Base-by-base conservation (phyloP, 2,113 vertebrate genomes). In the Fukomys damarensis region DNA sequence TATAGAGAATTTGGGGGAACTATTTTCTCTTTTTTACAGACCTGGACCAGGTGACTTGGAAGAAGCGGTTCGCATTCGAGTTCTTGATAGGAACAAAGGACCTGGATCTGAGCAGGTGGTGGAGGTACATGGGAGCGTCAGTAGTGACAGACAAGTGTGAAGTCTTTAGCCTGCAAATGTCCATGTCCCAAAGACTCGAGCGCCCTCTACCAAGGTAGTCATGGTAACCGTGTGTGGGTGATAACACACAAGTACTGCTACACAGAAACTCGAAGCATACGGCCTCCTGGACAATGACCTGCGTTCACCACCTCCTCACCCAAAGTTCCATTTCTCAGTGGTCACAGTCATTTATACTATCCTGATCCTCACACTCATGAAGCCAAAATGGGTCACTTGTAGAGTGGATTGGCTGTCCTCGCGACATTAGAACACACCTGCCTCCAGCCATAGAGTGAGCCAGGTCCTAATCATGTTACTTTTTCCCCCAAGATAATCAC, bases 401-500 rank as follows among this genome's bases (percentile, higher is more conserved):
- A 83, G 56, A 59, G 32, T 28, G 61, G 38, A 58, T 70, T 61
- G 19, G 14, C 41, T 89, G 22, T 86, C 38, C 77, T 35, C 38
- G 22, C 19, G 54, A 77, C n/a, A 61, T 41, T 0, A 80, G 80
- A 92, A 65, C n/a, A 90, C 0, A 8, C 9, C 28, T 56, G 52
- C 19, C 35, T 76, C 35, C 54, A 28, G 61, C 52, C 30, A 19
- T 28, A 41, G 26, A 20, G 11, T 35, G 56, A 95, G 93, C 28
- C 7, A 84, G 66, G 35, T 66, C 68, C 46, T 54, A 81, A 85
- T 41, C 41, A 66, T 28, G 24, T 17, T 41, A 7, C 28, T 77
- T 32, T 96, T 86, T 74, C 70, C 66, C 56, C 66, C 56, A 96
- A 83, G 86, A 81, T 41, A 90, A 46, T 81, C 84, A 89, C 30